These are phyloP conservation scores for Arctocebus calabarensis DNA, from an alignment of 2,797 vertebrate genomes.

Conservation along the genomic window DNA sequence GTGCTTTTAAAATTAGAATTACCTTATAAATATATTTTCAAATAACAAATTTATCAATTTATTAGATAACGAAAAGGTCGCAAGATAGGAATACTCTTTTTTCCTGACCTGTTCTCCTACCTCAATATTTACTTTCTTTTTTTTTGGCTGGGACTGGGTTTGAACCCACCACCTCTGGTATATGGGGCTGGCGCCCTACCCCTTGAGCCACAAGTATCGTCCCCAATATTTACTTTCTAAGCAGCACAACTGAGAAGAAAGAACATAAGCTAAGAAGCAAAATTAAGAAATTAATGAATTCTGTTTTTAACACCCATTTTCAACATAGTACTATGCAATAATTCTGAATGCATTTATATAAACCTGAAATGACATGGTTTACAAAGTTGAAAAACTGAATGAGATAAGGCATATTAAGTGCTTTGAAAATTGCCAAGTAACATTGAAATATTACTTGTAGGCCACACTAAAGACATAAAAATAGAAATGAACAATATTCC, in stretches of 20 bases:
- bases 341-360: background rate
- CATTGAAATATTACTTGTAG: background rate
- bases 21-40: background rate
- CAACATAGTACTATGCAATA: background rate
- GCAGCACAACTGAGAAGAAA: background rate
- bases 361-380: background rate
- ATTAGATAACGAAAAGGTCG: background rate
- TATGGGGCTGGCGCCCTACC: too few species aligned
- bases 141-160: too few species aligned
- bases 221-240: background rate
- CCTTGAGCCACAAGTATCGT: too few species aligned
- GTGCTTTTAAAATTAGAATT: slow-evolving; percentile 51
- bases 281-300: background rate
- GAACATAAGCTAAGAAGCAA: background rate
- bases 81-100: background rate
- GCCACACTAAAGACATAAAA: background rate
- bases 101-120: background rate
- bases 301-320: background rate
- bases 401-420: background rate
- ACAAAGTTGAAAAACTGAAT: background rate
- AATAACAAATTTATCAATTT: slow-evolving; percentile 10
- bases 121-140: background rate
- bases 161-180: too few species aligned
- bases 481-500: background rate
- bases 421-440: background rate